phyloP scores from a whole-genome alignment of 2,113 vertebrate genomes.

The Dendropsophus ebraccatus region DNA sequence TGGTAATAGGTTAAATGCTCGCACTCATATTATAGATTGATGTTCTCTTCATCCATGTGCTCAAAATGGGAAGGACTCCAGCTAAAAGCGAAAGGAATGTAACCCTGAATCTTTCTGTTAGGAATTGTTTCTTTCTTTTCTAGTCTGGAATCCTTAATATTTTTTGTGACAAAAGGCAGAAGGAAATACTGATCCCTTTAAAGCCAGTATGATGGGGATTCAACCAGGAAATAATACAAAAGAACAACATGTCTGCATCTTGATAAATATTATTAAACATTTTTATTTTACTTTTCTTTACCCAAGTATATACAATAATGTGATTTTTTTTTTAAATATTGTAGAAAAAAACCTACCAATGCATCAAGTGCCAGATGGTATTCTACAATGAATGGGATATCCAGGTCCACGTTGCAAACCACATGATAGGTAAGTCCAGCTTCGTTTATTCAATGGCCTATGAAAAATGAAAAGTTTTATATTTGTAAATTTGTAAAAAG shows the following conservation, averaged over 20 bases:
- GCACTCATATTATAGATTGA: background rate
- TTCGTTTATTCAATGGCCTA: conserved; percentile 63
- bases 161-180: background rate
- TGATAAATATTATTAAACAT: background rate
- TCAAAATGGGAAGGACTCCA: background rate
- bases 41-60: background rate
- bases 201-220: background rate
- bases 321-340: background rate
- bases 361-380: conserved; percentile 99
- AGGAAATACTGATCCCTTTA: too few species aligned
- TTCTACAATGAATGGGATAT: conserved; percentile 99
- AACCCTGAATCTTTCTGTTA: background rate
- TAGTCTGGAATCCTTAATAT: background rate
- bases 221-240: background rate
- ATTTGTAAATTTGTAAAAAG: too few species aligned
- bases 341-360: conserved; percentile 99
- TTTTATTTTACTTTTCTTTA: background rate
- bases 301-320: background rate
- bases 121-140: too few species aligned
- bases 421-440: conserved; percentile 96
- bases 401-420: conserved; percentile 98
- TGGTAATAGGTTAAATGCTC: too few species aligned
- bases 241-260: background rate
- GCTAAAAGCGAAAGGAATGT: background rate
- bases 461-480: conserved; percentile 39